Conservation (phyloP, 2,797 vertebrate genomes). For the Tarsius wallacei region DNA sequence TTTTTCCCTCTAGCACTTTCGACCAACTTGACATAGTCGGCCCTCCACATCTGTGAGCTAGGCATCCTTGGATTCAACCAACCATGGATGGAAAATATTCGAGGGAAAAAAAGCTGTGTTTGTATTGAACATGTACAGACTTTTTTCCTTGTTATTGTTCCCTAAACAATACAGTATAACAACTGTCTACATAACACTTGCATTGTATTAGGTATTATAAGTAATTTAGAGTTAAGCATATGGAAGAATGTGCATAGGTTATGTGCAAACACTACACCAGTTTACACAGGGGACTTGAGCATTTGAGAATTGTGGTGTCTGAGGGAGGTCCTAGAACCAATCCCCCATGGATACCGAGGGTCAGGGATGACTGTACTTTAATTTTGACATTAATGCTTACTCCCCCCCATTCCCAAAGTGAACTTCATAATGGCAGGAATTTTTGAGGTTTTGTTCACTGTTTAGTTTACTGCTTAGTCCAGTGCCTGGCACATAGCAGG, state of each 20-base stretch:
- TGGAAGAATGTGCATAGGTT: not conserved
- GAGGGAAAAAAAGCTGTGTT: not conserved
- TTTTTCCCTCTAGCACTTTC: not conserved
- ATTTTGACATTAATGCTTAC: constrained; percentile 29
- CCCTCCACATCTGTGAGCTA: not conserved
- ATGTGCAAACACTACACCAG: not conserved
- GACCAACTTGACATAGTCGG: not conserved
- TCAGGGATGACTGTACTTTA: not conserved
- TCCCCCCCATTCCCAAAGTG: not conserved
- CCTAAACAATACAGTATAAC: not conserved
- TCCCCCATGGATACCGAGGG: not conserved
- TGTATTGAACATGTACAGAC: not conserved
- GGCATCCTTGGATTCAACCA: not conserved
- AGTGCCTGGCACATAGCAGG: not conserved
- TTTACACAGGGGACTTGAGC: not conserved
- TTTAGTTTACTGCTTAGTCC: constrained; percentile 1
- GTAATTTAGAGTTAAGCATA: not conserved
- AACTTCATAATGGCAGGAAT: constrained; percentile 13
- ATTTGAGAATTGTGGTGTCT: not conserved
- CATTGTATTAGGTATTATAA: not conserved
- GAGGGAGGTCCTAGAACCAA: not conserved
- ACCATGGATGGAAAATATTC: not conserved
- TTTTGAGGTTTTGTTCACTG: not conserved
- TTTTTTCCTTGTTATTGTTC: not conserved
- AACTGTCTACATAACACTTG: not conserved